These are phyloP conservation scores for Aplysina aerophoba DNA, from an alignment of 37 sponge, comb jelly and placozoan species.

Conservation along the genomic window DNA sequence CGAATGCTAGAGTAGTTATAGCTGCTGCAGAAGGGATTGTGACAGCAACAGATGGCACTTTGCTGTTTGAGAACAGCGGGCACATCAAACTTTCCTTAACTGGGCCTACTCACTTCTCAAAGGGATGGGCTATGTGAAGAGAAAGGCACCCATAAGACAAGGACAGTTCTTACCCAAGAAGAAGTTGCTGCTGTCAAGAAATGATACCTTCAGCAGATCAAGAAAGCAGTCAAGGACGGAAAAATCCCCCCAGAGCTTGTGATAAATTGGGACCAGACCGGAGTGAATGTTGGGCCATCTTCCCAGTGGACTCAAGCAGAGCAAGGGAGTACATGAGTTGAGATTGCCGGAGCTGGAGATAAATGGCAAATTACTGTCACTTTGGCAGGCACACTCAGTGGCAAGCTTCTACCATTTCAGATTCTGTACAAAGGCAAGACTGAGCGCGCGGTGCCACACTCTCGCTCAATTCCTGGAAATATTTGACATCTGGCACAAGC, in stretches of 20 bases:
- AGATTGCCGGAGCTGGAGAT: too few relatives aligned
- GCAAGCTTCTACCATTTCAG: conserved; percentile 27
- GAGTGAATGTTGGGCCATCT: too few relatives aligned
- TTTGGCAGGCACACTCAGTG: too few relatives aligned
- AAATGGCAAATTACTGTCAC: too few relatives aligned
- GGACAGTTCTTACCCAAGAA: too few relatives aligned
- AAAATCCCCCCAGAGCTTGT: too few relatives aligned
- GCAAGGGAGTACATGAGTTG: too few relatives aligned
- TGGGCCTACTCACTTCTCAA: conserved; percentile 19
- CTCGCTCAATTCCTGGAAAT: not conserved
- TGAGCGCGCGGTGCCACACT: conserved; percentile 31
- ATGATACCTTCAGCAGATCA: conserved; percentile 11
- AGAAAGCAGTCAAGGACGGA: not conserved
- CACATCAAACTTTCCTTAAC: not conserved
- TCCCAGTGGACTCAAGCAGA: too few relatives aligned
- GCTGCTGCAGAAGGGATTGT: conserved; percentile 40
- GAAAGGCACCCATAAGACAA: too few relatives aligned
- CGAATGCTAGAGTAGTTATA: conserved; percentile 26
- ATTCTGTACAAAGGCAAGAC: conserved; percentile 8
- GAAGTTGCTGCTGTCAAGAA: conserved; percentile 37
- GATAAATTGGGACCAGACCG: too few relatives aligned
- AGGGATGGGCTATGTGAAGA: too few relatives aligned
- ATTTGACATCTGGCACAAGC: conserved; percentile 33
- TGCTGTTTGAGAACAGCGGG: conserved; percentile 42
- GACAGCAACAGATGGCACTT: conserved; percentile 38